Conservation (phyloP, 1,140 invertebrate species). For the Galleria mellonella region DNA sequence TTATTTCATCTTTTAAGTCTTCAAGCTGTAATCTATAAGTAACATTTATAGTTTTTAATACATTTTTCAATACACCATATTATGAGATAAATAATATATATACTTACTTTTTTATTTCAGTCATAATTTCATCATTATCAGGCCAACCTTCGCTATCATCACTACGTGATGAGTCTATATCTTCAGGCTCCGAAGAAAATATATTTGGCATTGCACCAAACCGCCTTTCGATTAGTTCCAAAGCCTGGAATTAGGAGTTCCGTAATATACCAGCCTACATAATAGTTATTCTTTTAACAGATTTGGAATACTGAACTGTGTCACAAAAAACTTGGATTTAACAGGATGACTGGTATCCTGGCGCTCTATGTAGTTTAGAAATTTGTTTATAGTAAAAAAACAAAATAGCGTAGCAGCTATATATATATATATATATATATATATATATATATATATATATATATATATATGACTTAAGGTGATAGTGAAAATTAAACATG, state of each 20-base stretch:
- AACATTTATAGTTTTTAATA: not conserved
- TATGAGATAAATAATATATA: not conserved
- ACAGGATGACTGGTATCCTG: too few species aligned
- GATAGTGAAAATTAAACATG: too few species aligned
- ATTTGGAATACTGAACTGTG: too few species aligned
- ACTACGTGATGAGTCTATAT: conserved; percentile 38
- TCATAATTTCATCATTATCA: conserved; percentile 64
- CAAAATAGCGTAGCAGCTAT: too few species aligned
- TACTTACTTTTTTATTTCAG: conserved; percentile 61
- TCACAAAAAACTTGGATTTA: too few species aligned
- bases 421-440: too few species aligned
- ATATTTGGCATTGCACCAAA: conserved; percentile 78
- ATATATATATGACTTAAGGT: too few species aligned
- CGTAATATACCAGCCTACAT: too few species aligned
- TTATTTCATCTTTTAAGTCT: conserved; percentile 33
- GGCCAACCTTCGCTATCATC: conserved; percentile 55
- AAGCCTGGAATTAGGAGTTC: conserved; percentile 69
- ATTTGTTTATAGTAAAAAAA: too few species aligned
- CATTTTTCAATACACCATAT: not conserved
- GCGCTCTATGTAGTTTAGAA: too few species aligned
- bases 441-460: too few species aligned
- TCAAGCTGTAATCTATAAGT: conserved; percentile 41
- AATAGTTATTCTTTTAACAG: too few species aligned
- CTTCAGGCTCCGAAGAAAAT: conserved; percentile 38
- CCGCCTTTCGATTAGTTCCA: conserved; percentile 91